phyloP scores from a whole-genome alignment of 53 echinoderm and acorn worm genomes.

The Actinopyga echinites region DNA sequence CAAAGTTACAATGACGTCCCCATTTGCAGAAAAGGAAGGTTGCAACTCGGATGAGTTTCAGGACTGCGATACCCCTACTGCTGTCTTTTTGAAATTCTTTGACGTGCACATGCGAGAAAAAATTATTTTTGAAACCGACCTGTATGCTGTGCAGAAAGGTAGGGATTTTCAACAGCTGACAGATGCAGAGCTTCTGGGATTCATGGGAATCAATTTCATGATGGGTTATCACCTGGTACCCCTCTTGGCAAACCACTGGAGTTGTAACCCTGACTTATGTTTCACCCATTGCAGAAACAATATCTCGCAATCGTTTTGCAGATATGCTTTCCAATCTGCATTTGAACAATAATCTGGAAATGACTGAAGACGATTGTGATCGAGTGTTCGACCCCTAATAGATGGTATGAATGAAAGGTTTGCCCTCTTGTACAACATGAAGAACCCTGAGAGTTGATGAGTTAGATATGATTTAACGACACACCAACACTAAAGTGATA shows the following conservation, averaged over 20 bases:
- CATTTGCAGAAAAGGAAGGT: not conserved
- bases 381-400: not conserved
- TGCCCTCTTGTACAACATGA: constrained; percentile 43
- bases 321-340: constrained; percentile 22
- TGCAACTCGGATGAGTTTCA: constrained; percentile 21
- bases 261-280: constrained; percentile 22
- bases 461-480: too few relatives aligned
- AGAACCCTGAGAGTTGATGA: too few relatives aligned
- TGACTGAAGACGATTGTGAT: not conserved
- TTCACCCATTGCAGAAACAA: not conserved
- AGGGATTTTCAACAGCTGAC: not conserved
- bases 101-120: constrained; percentile 14
- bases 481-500: too few relatives aligned
- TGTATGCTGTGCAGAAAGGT: constrained; percentile 35
- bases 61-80: constrained; percentile 27
- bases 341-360: constrained; percentile 6
- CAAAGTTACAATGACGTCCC: too few relatives aligned
- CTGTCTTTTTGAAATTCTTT: constrained; percentile 26
- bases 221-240: constrained; percentile 24
- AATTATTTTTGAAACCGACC: constrained; percentile 33
- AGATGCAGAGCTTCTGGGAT: constrained; percentile 43
- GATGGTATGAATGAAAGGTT: constrained; percentile 46
- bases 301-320: constrained; percentile 27
- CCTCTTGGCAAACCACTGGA: constrained; percentile 26
- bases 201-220: constrained; percentile 41